Percentiles rank a stretch among this genome's conserved stretches.
phyloP scores from a whole-genome alignment of 2,113 vertebrate genomes.

The Tenrec ecaudatus region DNA sequence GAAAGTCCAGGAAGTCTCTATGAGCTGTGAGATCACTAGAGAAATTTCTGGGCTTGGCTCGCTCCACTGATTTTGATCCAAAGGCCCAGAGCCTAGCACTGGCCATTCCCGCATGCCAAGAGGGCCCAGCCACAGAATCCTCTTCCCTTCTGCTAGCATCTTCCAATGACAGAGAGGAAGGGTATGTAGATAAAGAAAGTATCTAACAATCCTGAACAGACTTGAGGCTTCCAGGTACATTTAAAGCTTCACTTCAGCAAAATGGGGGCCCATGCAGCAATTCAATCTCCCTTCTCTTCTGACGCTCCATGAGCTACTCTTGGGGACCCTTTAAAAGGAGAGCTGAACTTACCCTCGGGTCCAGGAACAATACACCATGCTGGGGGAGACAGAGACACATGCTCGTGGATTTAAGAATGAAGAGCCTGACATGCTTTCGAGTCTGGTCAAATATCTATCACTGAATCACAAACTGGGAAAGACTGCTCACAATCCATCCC shows the following conservation, averaged over 20 bases:
- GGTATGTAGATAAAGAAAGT: background rate
- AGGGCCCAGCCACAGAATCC: background rate
- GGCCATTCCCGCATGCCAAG: too few relatives aligned
- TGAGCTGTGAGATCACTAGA: background rate
- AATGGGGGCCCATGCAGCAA: background rate
- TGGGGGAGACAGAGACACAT: background rate
- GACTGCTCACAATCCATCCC: background rate
- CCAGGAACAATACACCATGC: background rate
- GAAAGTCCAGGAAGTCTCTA: background rate
- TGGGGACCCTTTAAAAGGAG: background rate
- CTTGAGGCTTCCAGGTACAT: background rate
- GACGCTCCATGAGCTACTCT: background rate
- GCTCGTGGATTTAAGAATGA: background rate
- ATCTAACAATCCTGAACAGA: background rate
- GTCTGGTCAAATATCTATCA: background rate
- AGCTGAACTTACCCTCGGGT: background rate
- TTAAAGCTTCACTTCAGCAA: conserved; percentile 35
- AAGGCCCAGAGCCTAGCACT: background rate
- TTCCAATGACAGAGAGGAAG: background rate
- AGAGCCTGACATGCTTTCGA: conserved; percentile 1
- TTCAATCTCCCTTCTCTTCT: background rate
- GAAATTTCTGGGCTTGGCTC: background rate
- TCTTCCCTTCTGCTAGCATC: background rate
- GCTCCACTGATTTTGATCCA: background rate
- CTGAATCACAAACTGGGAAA: conserved; percentile 34